phyloP scores from a whole-genome alignment of 2,888 invertebrate species.

The Aleiodes alternator region DNA sequence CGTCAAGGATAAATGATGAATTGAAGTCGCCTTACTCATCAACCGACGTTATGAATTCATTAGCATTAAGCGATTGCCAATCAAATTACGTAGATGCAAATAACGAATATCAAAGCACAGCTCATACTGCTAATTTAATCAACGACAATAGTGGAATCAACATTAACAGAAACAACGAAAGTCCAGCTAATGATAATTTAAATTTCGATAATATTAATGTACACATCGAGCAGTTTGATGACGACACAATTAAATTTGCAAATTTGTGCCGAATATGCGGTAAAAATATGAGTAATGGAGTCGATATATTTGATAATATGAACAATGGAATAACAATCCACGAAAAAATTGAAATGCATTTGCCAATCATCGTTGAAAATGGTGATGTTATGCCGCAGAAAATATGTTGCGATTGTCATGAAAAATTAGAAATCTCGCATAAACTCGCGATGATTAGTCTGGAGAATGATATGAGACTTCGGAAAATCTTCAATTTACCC shows the following conservation, averaged over 20 bases:
- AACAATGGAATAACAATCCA: no score
- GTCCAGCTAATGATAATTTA: conserved; percentile 38
- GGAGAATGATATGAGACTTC: conserved; percentile 62
- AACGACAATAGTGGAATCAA: conserved; percentile 16
- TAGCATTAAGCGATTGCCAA: conserved; percentile 42
- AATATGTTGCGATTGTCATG: conserved; percentile 62
- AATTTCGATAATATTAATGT: conserved; percentile 53
- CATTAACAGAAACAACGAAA: conserved; percentile 48
- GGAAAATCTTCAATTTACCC: conserved; percentile 60
- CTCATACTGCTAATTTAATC: conserved; percentile 27
- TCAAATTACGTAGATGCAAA: conserved; percentile 9
- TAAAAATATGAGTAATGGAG: conserved; percentile 53
- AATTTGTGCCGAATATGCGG: conserved; percentile 66
- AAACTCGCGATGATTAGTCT: conserved; percentile 60
- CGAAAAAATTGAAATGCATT: conserved; percentile 65
- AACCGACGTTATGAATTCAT: conserved; percentile 36
- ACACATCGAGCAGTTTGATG: conserved; percentile 57
- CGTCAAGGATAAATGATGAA: background rate
- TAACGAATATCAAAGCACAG: conserved; percentile 35
- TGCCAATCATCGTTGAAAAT: conserved; percentile 61
- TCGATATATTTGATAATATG: conserved; percentile 60
- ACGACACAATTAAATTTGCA: conserved; percentile 54
- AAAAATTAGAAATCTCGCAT: conserved; percentile 62
- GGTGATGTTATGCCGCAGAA: conserved; percentile 62
- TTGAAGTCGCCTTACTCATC: conserved; percentile 38